Evolutionary conservation across 1,140 invertebrate species (phyloP).

Genomic region (Pogonus chalceus): DNA sequence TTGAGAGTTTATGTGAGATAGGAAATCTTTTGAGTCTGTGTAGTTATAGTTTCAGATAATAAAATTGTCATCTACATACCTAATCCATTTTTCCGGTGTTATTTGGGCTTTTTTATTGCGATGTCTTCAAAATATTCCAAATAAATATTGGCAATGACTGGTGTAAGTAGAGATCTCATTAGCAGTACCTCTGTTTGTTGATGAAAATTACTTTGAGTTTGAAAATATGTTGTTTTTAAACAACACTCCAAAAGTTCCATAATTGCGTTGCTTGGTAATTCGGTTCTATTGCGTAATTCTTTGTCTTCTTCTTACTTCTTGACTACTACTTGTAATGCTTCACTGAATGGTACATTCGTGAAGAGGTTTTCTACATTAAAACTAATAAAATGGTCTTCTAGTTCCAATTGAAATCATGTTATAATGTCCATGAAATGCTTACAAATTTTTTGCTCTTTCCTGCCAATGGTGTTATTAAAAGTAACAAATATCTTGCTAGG

Average conservation of each 20-base stretch:
- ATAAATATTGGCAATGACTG: constrained; percentile 11
- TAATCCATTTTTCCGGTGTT: constrained; percentile 12
- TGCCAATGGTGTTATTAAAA: background rate
- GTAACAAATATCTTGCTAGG: constrained; percentile 5
- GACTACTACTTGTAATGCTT: constrained; percentile 1
- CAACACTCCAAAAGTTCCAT: background rate
- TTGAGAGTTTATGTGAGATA: too few relatives aligned
- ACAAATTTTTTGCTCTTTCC: background rate
- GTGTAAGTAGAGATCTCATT: constrained; percentile 11
- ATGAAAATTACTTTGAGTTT: background rate
- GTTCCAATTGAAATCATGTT: background rate
- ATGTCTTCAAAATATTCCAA: constrained; percentile 13
- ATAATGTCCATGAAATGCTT: constrained; percentile 10
- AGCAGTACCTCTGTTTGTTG: background rate
- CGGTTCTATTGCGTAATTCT: constrained; percentile 11
- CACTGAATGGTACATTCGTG: constrained; percentile 11
- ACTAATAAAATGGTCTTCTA: constrained; percentile 12
- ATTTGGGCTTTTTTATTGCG: too few relatives aligned
- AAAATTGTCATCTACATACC: constrained; percentile 21
- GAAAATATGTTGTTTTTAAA: background rate
- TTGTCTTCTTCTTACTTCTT: constrained; percentile 9
- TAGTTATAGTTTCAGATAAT: constrained; percentile 13
- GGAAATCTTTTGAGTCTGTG: too few relatives aligned
- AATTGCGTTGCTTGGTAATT: background rate
- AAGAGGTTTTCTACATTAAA: constrained; percentile 17